Conservation (phyloP, 1,140 invertebrate genomes). For the Panagrolaimus sp. region DNA sequence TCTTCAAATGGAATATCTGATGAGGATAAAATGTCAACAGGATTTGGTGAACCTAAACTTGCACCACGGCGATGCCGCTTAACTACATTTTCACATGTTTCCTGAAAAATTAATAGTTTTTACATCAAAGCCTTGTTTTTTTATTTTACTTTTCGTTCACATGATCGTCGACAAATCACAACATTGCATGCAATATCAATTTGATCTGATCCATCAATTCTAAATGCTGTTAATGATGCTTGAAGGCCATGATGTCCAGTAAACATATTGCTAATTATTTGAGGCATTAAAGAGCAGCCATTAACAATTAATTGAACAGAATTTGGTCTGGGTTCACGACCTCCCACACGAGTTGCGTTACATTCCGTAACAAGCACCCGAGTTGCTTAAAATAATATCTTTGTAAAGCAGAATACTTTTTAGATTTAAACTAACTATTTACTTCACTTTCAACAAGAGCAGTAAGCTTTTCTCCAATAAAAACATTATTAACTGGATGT, state of each 20-base stretch:
- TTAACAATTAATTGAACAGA: constrained; percentile 42
- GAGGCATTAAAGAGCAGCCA: constrained; percentile 53
- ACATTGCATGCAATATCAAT: constrained; percentile 51
- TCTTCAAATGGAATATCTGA: constrained; percentile 20
- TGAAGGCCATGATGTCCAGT: constrained; percentile 36
- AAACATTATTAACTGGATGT: constrained; percentile 47
- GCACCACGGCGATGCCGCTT: background rate
- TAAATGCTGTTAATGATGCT: constrained; percentile 44
- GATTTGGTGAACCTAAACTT: background rate
- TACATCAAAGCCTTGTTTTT: background rate
- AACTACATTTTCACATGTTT: constrained; percentile 4
- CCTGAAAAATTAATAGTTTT: constrained; percentile 11
- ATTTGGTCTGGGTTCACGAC: constrained; percentile 32
- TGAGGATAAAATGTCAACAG: background rate
- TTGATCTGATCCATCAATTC: constrained; percentile 50
- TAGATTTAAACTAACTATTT: constrained; percentile 23
- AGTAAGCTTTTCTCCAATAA: constrained; percentile 49
- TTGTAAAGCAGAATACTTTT: background rate
- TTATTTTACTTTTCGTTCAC: constrained; percentile 16
- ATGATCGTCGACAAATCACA: constrained; percentile 34
- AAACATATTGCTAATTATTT: constrained; percentile 48
- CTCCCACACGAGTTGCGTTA: constrained; percentile 50
- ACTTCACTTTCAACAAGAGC: constrained; percentile 47
- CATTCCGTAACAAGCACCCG: constrained; percentile 42
- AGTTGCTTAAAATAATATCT: constrained; percentile 27